phyloP scores from a whole-genome alignment of 2,113 vertebrate species.

The Tachysurus vachellii region DNA sequence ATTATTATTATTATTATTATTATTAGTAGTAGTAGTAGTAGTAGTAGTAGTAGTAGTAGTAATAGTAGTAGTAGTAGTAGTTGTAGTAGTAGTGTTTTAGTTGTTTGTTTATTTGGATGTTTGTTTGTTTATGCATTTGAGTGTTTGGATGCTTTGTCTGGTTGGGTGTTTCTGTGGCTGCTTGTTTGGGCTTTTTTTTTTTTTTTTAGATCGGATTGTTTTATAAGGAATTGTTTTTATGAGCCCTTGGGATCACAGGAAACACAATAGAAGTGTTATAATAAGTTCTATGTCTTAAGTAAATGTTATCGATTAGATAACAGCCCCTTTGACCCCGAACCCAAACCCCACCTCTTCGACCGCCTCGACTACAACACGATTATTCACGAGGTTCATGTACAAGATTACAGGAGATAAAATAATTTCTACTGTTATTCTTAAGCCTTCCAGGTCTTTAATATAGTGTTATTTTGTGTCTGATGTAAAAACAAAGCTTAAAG shows the following conservation, averaged over 20 bases:
- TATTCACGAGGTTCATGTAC: background rate
- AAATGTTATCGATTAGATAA: constrained; percentile 43
- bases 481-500: constrained; percentile 60
- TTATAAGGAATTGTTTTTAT: background rate
- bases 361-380: background rate
- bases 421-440: constrained; percentile 33
- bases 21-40: background rate
- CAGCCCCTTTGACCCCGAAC: background rate
- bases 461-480: constrained; percentile 11
- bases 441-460: constrained; percentile 23
- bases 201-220: background rate
- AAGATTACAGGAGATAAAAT: constrained; percentile 11
- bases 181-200: background rate
- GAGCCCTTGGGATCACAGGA: background rate
- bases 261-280: constrained; percentile 2
- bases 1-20: background rate
- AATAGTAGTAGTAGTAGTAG: no score
- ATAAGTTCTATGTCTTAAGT: constrained; percentile 2
- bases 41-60: background rate
- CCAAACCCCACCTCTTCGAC: no score
- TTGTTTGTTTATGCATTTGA: background rate
- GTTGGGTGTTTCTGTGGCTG: background rate
- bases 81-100: background rate
- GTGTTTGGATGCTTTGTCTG: background rate
- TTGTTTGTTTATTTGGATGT: background rate